Evolutionary conservation across 1,140 invertebrate species (phyloP).

Genomic region (Cydia fagiglandana): DNA sequence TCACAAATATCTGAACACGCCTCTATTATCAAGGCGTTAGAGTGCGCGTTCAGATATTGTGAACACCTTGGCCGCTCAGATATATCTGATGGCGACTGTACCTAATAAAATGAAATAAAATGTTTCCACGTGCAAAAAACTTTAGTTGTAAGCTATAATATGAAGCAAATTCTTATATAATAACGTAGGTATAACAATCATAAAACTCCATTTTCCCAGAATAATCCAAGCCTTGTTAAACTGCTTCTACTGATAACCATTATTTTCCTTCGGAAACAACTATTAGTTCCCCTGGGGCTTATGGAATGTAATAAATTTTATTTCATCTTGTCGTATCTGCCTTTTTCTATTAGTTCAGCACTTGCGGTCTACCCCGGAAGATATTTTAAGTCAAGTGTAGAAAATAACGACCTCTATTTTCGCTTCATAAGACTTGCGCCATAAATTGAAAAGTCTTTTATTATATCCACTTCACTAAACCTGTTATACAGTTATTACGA

Average conservation of each 20-base stretch:
- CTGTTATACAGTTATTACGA: background rate
- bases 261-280: constrained; percentile 58
- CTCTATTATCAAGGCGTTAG: too few relatives aligned
- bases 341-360: constrained; percentile 53
- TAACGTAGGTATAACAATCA: constrained; percentile 9
- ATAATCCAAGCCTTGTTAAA: constrained; percentile 41
- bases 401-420: background rate
- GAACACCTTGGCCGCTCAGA: too few relatives aligned
- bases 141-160: too few relatives aligned
- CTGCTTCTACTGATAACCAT: constrained; percentile 48
- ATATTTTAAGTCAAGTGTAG: constrained; percentile 36
- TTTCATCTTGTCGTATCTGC: constrained; percentile 54
- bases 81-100: too few relatives aligned
- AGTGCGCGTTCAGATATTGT: too few relatives aligned
- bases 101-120: too few relatives aligned
- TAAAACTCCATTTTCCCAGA: constrained; percentile 27
- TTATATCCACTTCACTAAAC: background rate
- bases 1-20: too few relatives aligned
- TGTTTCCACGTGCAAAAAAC: too few relatives aligned
- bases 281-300: constrained; percentile 54
- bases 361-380: constrained; percentile 39
- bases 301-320: constrained; percentile 61
- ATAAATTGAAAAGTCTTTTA: background rate
- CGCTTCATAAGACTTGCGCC: background rate
- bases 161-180: background rate